phyloP scores from a whole-genome alignment of 2,797 vertebrate species.

The Danio aesculapii region DNA sequence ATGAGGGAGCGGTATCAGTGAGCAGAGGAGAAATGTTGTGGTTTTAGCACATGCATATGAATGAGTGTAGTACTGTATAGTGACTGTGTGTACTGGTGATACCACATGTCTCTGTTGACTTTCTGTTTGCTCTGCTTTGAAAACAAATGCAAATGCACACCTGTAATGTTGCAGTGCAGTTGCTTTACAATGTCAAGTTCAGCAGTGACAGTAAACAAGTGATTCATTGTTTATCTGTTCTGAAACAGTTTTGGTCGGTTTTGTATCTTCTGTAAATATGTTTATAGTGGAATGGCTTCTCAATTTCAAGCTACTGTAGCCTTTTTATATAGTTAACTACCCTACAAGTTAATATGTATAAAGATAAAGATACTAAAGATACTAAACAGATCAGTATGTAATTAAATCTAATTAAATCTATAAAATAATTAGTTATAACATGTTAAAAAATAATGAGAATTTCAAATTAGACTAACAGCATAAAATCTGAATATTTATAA shows the following conservation, averaged over 20 bases:
- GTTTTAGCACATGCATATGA: conserved; percentile 2
- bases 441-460: neutral
- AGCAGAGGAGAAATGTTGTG: neutral
- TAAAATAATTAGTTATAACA: too few species aligned
- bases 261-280: too few species aligned
- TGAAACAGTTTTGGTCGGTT: neutral
- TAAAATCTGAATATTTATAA: neutral
- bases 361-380: too few species aligned
- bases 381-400: neutral
- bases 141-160: conserved; percentile 7
- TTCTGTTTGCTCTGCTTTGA: neutral
- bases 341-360: neutral
- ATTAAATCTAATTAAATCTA: neutral
- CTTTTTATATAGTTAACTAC: neutral
- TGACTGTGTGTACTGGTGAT: neutral
- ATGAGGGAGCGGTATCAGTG: neutral
- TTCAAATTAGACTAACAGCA: neutral
- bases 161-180: conserved; percentile 4
- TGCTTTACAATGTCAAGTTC: neutral
- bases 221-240: neutral
- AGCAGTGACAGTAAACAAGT: neutral
- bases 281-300: neutral
- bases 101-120: conserved; percentile 4
- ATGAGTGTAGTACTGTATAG: neutral
- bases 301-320: neutral